Evolutionary conservation across 2,888 invertebrate genomes (phyloP).

Genomic region (Brenthis daphne): DNA sequence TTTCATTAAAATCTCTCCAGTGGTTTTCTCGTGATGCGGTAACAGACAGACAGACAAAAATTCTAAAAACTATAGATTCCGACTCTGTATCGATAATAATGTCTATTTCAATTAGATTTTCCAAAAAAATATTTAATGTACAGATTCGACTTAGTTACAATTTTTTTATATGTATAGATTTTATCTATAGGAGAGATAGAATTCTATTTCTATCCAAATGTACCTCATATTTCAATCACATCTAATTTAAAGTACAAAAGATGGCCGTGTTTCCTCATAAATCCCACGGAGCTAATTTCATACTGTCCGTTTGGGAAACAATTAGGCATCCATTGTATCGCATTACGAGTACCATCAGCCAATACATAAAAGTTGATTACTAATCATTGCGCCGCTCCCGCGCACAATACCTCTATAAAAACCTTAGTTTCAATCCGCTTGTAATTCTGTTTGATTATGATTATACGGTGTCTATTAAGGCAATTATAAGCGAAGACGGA

Average conservation of each 20-base stretch:
- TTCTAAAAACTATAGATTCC: too few species aligned
- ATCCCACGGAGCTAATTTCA: constrained; percentile 46
- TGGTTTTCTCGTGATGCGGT: too few species aligned
- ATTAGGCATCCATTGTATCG: constrained; percentile 59
- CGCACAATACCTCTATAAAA: constrained; percentile 60
- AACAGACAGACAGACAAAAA: too few species aligned
- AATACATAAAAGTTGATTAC: constrained; percentile 61
- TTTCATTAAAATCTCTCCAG: too few species aligned
- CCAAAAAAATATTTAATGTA: too few species aligned
- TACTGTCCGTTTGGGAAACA: constrained; percentile 55
- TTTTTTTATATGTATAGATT: too few species aligned
- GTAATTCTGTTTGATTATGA: constrained; percentile 75
- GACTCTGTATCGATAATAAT: too few species aligned
- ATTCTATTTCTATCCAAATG: background rate
- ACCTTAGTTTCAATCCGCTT: constrained; percentile 59
- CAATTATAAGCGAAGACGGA: constrained; percentile 67
- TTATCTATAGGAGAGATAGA: too few species aligned
- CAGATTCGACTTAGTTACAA: too few species aligned
- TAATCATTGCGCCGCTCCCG: constrained; percentile 50
- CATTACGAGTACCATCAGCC: constrained; percentile 46
- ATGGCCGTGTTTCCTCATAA: background rate
- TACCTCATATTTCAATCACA: background rate
- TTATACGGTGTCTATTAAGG: constrained; percentile 69
- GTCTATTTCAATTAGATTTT: too few species aligned
- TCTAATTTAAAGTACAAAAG: background rate